Conservation (phyloP, 2,797 vertebrate genomes). For the Vespertilio murinus region DNA sequence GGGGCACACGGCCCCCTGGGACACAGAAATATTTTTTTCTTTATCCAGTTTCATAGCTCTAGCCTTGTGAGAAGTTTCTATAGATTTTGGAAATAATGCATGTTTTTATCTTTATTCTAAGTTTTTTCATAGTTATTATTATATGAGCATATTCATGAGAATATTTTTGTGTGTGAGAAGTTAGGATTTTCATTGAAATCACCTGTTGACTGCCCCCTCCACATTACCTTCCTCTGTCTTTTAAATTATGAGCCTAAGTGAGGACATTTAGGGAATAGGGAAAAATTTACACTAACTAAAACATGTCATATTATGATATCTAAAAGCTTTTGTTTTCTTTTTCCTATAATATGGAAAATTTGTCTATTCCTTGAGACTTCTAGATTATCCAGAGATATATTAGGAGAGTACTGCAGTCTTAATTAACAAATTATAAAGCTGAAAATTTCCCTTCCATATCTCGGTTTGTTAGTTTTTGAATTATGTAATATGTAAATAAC, state of each 20-base stretch:
- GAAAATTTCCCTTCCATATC: neutral
- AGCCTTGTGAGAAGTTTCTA: conserved; percentile 2
- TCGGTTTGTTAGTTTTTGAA: conserved; percentile 17
- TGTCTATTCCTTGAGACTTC: conserved; percentile 14
- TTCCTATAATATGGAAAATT: neutral
- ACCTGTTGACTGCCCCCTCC: neutral
- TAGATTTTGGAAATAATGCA: conserved; percentile 22
- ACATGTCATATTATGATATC: neutral
- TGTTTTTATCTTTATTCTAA: conserved; percentile 52
- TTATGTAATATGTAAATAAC: conserved; percentile 44
- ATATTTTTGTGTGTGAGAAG: neutral
- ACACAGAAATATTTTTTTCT: neutral
- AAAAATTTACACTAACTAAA: neutral
- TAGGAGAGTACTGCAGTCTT: neutral
- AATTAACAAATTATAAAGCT: conserved; percentile 26
- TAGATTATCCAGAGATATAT: neutral
- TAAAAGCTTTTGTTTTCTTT: neutral
- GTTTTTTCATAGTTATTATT: neutral
- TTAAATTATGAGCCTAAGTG: neutral
- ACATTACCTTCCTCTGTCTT: neutral
- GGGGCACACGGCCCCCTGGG: too few relatives aligned
- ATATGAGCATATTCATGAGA: conserved; percentile 25
- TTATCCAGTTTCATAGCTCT: conserved; percentile 2
- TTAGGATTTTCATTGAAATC: neutral
- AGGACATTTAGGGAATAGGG: neutral